A percentile compares a stretch with the other conserved stretches of the same genome.
Conservation (phyloP, 2,888 invertebrate species). For the Ypsolopha sequella region DNA sequence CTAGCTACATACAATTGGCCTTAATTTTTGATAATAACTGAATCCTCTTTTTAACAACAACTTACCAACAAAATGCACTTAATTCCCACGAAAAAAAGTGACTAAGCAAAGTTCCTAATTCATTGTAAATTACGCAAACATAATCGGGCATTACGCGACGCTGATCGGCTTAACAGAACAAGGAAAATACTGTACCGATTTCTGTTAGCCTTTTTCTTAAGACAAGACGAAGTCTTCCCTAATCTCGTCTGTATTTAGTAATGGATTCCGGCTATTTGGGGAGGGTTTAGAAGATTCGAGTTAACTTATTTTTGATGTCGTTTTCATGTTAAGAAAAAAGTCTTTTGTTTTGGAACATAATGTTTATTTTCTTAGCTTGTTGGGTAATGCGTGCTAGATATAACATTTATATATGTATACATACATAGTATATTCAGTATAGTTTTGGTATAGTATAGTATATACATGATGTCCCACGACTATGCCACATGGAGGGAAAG, state of each 20-base stretch:
- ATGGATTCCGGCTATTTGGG: slow-evolving; percentile 33
- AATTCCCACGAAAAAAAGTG: too few species aligned
- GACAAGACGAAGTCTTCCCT: not conserved
- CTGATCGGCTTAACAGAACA: not conserved
- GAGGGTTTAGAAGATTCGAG: slow-evolving; percentile 39
- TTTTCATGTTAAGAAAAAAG: not conserved
- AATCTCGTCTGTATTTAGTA: not conserved
- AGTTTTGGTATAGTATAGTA: not conserved
- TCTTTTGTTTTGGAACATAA: too few species aligned
- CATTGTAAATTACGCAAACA: not conserved
- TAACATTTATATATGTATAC: too few species aligned
- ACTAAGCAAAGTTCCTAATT: not conserved
- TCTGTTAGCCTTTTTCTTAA: not conserved
- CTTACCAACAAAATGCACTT: too few species aligned
- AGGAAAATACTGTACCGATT: not conserved
- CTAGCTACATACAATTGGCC: too few species aligned
- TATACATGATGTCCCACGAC: not conserved
- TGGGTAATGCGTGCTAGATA: too few species aligned
- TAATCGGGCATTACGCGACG: not conserved
- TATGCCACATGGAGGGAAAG: too few species aligned
- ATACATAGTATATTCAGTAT: too few species aligned
- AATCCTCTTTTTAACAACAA: too few species aligned
- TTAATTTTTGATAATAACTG: too few species aligned
- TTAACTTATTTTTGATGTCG: not conserved
- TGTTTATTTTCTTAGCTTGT: too few species aligned